Evolutionary conservation across 2,888 invertebrate genomes (phyloP), one percentile per base, ranked within the genome.

Genomic region (Chrysolina oricalcia): DNA sequence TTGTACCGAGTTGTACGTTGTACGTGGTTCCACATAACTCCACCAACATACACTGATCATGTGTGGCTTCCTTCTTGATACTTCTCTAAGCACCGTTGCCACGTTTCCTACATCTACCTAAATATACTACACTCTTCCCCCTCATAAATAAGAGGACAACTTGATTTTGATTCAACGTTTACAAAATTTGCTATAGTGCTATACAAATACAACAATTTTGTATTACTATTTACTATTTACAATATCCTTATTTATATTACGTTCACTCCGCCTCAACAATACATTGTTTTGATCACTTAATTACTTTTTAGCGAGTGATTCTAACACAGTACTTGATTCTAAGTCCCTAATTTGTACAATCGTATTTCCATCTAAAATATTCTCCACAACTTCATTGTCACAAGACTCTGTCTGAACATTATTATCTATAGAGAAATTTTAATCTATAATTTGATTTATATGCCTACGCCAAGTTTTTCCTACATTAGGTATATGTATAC

Each of bases 381-480:
- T 43, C 13, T 43, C 43, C 43, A 43, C 43, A 43, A 43, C 43
- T 43, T 43, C 43, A 43, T 43, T 43, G 9, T 43, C 11, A 43
- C 43, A 3, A 27, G 27, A 27, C 27, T 27, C 27, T 27, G 27
- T 5, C 27, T 27, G 27, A 27, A 27, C 27, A 27, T 27, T 27
- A 27, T 27, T 27, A 27, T 3, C 27, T 27, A 27, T 27, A 27
- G 27, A 27, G 27, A 27, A 27, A 27, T 27, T 27, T 2, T 43
- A 43, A 8, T 43, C 43, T 43, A 43, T 13, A 43, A 48, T 66
- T 66, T 66, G 46, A 21, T 66, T 66, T 3, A 66, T 23, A 66
- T 66, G 11, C 48, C 66, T 41, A 15, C 23, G 66, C 66, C 66
- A 66, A 19, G 48, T 66, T 21, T 66, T 66, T 23, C 21, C 19